Evolutionary conservation across 53 echinoderm and acorn worm species (phyloP).

Genomic region (Echinarachnius parma): DNA sequence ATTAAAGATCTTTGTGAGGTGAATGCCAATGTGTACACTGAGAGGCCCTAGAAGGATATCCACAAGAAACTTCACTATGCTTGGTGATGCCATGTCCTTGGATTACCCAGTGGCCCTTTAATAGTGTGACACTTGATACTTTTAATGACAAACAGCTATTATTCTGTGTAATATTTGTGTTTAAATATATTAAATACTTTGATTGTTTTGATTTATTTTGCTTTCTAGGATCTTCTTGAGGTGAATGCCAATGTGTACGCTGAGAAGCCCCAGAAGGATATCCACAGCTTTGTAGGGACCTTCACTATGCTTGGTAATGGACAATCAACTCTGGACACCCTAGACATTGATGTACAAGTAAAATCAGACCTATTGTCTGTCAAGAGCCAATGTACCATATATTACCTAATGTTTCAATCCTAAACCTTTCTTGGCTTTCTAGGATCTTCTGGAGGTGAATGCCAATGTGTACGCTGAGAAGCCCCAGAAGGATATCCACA

Average conservation of each 20-base stretch:
- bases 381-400: no score
- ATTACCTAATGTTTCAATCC: no score
- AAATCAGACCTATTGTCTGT: no score
- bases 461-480: constrained; percentile 91
- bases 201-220: no score
- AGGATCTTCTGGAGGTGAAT: constrained; percentile 81
- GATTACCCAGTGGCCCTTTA: no score
- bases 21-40: constrained; percentile 84
- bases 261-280: constrained; percentile 93
- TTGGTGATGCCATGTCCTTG: no score
- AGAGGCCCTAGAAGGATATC: constrained; percentile 92
- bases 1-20: constrained; percentile 65
- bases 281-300: constrained; percentile 91
- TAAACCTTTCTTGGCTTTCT: neutral
- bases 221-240: constrained; percentile 70
- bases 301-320: constrained; percentile 70
- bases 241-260: constrained; percentile 84
- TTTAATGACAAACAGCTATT: no score
- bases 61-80: constrained; percentile 81
- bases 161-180: no score
- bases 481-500: constrained; percentile 92
- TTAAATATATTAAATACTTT: no score
- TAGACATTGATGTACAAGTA: no score
- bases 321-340: no score
- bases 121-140: no score